A percentile compares a stretch with the other conserved stretches of the same genome.
phyloP scores from a whole-genome alignment of 2,888 invertebrate species.

The Drosophila birchii region DNA sequence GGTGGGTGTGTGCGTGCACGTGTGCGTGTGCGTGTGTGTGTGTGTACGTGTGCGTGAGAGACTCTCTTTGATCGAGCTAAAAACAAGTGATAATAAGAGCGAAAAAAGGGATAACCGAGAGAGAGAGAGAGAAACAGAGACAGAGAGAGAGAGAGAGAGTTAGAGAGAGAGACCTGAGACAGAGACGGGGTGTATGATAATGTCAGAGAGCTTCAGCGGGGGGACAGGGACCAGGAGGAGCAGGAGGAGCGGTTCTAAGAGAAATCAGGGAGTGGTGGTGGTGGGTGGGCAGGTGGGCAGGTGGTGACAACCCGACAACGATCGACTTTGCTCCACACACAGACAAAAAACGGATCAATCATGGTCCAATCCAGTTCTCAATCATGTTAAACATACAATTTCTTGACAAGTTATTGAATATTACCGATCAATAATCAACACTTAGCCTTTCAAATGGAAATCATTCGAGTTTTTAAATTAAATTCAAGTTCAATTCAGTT shows the following conservation, averaged over 20 bases:
- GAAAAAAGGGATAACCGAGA: slow-evolving; percentile 14
- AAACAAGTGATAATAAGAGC: slow-evolving; percentile 14
- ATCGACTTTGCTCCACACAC: slow-evolving; percentile 35
- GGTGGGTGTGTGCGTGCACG: slow-evolving; percentile 31
- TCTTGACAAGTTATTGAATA: background rate
- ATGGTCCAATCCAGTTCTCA: slow-evolving; percentile 2
- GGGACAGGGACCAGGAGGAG: background rate
- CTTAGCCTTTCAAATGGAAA: background rate
- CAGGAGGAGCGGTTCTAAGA: background rate
- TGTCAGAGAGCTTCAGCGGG: background rate
- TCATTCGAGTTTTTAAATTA: background rate
- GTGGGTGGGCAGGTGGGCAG: slow-evolving; percentile 5
- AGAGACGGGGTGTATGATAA: background rate
- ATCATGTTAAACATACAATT: background rate
- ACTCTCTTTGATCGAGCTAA: slow-evolving; percentile 31
- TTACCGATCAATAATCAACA: background rate
- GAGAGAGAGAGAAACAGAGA: background rate
- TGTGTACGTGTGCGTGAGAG: slow-evolving; percentile 11
- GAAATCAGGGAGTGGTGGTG: background rate
- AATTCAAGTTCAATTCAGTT: background rate
- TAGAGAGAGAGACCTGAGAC: background rate
- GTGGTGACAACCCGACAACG: slow-evolving; percentile 45
- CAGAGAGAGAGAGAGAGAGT: background rate
- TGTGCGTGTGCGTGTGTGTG: slow-evolving; percentile 11
- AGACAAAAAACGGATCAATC: slow-evolving; percentile 6